Conservation (phyloP, 2,797 vertebrate species). For the Oreonectes daqikongensis region DNA sequence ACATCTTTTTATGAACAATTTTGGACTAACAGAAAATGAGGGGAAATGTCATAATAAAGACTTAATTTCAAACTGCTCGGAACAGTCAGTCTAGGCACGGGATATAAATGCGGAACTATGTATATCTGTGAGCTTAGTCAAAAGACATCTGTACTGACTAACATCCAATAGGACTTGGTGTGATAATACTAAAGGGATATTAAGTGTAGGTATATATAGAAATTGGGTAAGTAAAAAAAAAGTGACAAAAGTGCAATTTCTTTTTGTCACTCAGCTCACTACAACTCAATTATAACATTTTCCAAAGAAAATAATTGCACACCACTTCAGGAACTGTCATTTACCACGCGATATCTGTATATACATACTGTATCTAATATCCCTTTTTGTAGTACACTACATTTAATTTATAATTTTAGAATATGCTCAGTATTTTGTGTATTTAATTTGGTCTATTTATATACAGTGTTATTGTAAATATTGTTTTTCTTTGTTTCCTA, state of each 20-base stretch:
- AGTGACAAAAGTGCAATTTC: constrained; percentile 45
- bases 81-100: constrained; percentile 52
- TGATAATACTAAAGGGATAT: constrained; percentile 68
- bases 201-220: constrained; percentile 62
- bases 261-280: constrained; percentile 46
- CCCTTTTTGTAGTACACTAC: constrained; percentile 67
- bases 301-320: constrained; percentile 69
- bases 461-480: constrained; percentile 83
- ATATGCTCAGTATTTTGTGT: constrained; percentile 87
- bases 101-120: constrained; percentile 44
- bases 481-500: constrained; percentile 70
- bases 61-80: constrained; percentile 27
- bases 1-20: constrained; percentile 6
- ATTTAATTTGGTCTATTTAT: constrained; percentile 90
- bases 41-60: constrained; percentile 18
- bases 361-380: constrained; percentile 63
- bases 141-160: constrained; percentile 58
- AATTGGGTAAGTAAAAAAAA: neutral
- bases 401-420: constrained; percentile 75
- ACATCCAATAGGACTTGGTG: constrained; percentile 59
- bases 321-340: constrained; percentile 58
- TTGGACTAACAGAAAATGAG: constrained; percentile 1
- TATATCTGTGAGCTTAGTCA: constrained; percentile 54
- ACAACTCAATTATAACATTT: constrained; percentile 58
- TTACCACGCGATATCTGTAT: constrained; percentile 60